Base-by-base conservation (phyloP, 2,888 invertebrate genomes). In the Pachycephus smyrnensis region DNA sequence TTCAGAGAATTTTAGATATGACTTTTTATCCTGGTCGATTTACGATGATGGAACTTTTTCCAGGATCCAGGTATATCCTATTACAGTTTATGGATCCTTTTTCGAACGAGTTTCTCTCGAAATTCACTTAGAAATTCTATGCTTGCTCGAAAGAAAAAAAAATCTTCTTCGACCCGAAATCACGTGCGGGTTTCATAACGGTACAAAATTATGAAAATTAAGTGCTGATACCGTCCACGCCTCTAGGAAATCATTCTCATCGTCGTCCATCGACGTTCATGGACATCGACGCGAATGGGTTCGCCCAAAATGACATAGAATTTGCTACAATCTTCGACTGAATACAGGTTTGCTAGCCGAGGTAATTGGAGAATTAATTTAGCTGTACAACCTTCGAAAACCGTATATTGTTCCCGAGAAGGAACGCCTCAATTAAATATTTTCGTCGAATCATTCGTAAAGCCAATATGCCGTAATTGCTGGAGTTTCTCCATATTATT, bases 281-380 rank as follows among this genome's bases (percentile, higher is more conserved):
- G 55, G 23, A 55, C 23, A 55, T 9, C 15, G 55, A 55, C 55
- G 55, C 55, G 55, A 55, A 55, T 55, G 55, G 55, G 55, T 87
- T 82, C 81, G 76, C 84, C 81, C 77, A 77, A 88, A 88, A 88
- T 88, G 87, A 88, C 85, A 88, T 84, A 82, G 83, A 84, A 84
- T 84, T 84, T 83, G 80, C 77, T 73, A 75, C 78, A 76, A 81
- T 80, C 82, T 76, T 75, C 73, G 32, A 76, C 84, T 80, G 84
- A 84, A 84, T 79, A 83, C 36, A 31, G 71, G 71, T 71, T 71
- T 33, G 71, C 71, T 33, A 33, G 71, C 31, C 2, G 23, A 31
- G 15, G 71, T 71, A 71, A 71, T 71, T 31, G 71, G 33, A 33
- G 30, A 71, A 71, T 71, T 71, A 71, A 71, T 71, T 71, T 71